These are phyloP conservation scores for Apodemus sylvaticus DNA, from an alignment of 2,113 vertebrate species.

Conservation along the genomic window DNA sequence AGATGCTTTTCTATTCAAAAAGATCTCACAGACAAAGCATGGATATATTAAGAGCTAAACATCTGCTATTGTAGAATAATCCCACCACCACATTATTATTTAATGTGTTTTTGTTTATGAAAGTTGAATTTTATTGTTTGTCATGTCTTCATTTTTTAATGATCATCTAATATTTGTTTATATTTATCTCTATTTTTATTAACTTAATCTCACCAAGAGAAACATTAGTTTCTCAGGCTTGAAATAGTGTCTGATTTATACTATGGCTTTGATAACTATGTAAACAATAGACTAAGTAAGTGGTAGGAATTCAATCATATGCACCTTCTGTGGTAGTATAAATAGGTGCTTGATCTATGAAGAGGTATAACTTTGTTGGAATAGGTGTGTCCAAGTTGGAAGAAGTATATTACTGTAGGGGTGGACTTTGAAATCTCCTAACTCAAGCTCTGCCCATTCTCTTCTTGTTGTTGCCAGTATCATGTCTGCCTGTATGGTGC, in stretches of 20 bases:
- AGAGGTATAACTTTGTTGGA: too few relatives aligned
- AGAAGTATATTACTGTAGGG: too few relatives aligned
- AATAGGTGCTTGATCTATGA: too few relatives aligned
- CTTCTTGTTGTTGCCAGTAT: too few relatives aligned
- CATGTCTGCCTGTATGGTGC: too few relatives aligned
- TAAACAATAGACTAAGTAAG: neutral
- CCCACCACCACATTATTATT: neutral
- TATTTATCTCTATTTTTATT: neutral
- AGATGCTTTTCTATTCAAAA: neutral
- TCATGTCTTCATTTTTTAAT: neutral
- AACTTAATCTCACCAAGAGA: neutral
- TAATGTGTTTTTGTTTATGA: neutral
- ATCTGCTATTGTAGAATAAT: neutral
- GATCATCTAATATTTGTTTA: neutral
- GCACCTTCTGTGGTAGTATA: neutral
- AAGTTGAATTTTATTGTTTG: neutral
- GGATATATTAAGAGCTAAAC: neutral
- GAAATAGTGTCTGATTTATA: neutral
- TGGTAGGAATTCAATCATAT: neutral
- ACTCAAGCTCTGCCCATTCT: too few relatives aligned
- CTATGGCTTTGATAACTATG: neutral
- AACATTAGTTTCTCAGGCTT: neutral
- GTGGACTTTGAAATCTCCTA: too few relatives aligned
- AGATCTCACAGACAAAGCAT: neutral
- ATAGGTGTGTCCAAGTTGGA: too few relatives aligned